Conservation (phyloP, 2,888 invertebrate genomes). For the Platycheirus albimanus region DNA sequence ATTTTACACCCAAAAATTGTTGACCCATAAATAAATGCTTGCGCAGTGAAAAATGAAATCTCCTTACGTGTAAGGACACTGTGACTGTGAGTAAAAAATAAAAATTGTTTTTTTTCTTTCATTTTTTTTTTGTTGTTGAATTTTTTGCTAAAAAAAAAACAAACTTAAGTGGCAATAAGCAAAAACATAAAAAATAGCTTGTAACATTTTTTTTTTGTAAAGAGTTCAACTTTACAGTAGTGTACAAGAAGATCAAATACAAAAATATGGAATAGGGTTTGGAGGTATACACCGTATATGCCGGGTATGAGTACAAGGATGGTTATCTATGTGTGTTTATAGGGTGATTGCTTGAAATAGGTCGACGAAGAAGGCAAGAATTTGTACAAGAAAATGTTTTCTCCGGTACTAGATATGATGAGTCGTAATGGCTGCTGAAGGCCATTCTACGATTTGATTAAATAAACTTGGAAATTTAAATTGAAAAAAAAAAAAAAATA, state of each 20-base stretch:
- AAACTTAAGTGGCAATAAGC: conserved; percentile 67
- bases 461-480: conserved; percentile 10
- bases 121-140: too few species aligned
- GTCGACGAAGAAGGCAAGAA: background rate
- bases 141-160: conserved; percentile 32
- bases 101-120: conserved; percentile 30
- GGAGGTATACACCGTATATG: background rate
- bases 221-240: conserved; percentile 55
- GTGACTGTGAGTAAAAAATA: conserved; percentile 30
- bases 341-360: background rate
- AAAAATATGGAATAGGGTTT: conserved; percentile 14
- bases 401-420: background rate
- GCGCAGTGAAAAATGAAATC: conserved; percentile 26
- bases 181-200: conserved; percentile 54
- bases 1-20: conserved; percentile 59
- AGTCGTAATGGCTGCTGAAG: conserved; percentile 1
- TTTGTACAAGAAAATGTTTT: background rate
- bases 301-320: too few species aligned
- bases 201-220: conserved; percentile 38
- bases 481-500: conserved; percentile 5
- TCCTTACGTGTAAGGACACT: conserved; percentile 39
- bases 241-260: conserved; percentile 13
- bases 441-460: conserved; percentile 12
- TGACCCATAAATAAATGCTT: conserved; percentile 67
- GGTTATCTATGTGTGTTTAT: background rate